Percentiles rank a stretch among this genome's conserved stretches.
Evolutionary conservation across 2,797 vertebrate species (phyloP).

Genomic region (Varecia variegata): DNA sequence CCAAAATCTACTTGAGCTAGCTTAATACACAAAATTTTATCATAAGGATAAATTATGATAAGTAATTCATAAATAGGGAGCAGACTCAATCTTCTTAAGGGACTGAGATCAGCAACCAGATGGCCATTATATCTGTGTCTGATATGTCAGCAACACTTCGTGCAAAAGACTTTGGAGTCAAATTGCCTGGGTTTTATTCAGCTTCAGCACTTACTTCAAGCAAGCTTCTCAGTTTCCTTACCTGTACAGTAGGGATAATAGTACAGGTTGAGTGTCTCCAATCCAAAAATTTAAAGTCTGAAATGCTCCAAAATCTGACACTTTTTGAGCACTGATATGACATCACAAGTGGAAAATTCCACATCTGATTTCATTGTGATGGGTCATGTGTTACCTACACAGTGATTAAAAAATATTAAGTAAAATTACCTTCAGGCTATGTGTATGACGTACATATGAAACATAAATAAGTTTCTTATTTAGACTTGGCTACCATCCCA

Average conservation of each 20-base stretch:
- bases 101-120: not conserved
- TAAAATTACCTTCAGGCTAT: not conserved
- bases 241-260: not conserved
- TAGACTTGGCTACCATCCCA: not conserved
- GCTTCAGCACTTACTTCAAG: not conserved
- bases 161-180: not conserved
- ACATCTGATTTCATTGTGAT: not conserved
- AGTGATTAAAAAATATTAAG: not conserved
- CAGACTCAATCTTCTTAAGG: not conserved
- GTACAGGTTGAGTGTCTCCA: not conserved
- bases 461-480: not conserved
- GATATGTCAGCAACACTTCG: not conserved
- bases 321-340: not conserved
- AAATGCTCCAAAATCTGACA: not conserved
- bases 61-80: constrained; percentile 34
- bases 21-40: not conserved
- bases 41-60: constrained; percentile 15
- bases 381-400: not conserved
- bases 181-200: not conserved
- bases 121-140: not conserved
- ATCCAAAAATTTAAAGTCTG: not conserved
- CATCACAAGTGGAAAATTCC: not conserved
- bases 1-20: not conserved
- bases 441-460: not conserved
- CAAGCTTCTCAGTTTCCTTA: not conserved